Conservation (phyloP, 2,113 vertebrate species). For the Misgurnus mizolepis region DNA sequence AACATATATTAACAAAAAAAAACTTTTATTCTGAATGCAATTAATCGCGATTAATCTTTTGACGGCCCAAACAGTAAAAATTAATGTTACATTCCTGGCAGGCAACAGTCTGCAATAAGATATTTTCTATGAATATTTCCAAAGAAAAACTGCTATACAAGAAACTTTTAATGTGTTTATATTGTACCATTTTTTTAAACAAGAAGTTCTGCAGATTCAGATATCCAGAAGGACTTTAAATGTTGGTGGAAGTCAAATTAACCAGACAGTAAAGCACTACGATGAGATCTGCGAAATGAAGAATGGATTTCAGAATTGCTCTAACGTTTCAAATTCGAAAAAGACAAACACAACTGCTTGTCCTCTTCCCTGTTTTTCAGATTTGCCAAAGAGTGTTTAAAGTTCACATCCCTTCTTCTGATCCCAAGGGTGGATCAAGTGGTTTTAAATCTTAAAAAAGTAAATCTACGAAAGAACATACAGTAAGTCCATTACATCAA, state of each 20-base stretch:
- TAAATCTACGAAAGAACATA: slow-evolving; percentile 15
- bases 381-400: slow-evolving; percentile 10
- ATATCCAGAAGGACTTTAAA: neutral
- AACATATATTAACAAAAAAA: too few species aligned
- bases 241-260: neutral
- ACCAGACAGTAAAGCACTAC: neutral
- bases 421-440: neutral
- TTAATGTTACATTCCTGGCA: neutral
- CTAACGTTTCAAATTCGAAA: neutral
- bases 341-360: neutral
- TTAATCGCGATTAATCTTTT: too few species aligned
- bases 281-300: neutral
- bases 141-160: neutral
- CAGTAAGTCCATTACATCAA: slow-evolving; percentile 34
- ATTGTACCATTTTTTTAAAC: neutral
- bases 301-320: neutral
- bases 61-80: neutral
- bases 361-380: neutral
- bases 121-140: neutral
- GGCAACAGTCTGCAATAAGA: neutral
- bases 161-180: neutral
- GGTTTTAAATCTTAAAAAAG: neutral
- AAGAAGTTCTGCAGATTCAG: neutral
- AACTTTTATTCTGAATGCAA: too few species aligned
- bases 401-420: slow-evolving; percentile 29